Conservation (phyloP, 2,113 vertebrate species). For the Geothlypis trichas region DNA sequence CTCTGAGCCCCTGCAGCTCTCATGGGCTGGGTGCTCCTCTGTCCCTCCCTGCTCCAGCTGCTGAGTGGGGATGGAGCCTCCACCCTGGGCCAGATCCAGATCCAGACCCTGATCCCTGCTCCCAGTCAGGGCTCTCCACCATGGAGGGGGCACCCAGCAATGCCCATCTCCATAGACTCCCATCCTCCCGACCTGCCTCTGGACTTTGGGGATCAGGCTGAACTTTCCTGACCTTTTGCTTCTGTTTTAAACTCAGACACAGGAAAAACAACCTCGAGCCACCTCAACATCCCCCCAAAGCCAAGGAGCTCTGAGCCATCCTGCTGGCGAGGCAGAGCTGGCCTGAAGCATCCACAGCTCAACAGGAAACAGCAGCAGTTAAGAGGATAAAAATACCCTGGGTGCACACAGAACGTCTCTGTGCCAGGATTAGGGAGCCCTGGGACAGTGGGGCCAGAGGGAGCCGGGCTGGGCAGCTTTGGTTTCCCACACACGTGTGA, state of each 20-base stretch:
- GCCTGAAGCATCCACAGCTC: background rate
- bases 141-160: accelerated
- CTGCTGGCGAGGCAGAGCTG: accelerated
- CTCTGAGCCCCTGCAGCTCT: background rate
- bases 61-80: background rate
- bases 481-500: background rate
- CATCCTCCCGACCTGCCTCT: accelerated
- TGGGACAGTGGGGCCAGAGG: background rate
- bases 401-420: background rate
- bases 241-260: background rate
- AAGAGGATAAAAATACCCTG: conserved; percentile 60
- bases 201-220: background rate
- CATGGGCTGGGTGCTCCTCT: accelerated
- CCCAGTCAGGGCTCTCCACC: background rate
- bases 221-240: background rate
- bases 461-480: accelerated
- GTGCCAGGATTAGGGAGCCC: conserved; percentile 25
- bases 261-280: background rate
- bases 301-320: background rate
- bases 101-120: background rate
- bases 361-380: conserved; percentile 44
- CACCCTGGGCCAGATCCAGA: background rate
- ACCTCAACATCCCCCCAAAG: background rate
- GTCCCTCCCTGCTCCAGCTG: background rate
- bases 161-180: accelerated